phyloP scores from a whole-genome alignment of 2,113 vertebrate genomes.

The Dasypus novemcinctus region DNA sequence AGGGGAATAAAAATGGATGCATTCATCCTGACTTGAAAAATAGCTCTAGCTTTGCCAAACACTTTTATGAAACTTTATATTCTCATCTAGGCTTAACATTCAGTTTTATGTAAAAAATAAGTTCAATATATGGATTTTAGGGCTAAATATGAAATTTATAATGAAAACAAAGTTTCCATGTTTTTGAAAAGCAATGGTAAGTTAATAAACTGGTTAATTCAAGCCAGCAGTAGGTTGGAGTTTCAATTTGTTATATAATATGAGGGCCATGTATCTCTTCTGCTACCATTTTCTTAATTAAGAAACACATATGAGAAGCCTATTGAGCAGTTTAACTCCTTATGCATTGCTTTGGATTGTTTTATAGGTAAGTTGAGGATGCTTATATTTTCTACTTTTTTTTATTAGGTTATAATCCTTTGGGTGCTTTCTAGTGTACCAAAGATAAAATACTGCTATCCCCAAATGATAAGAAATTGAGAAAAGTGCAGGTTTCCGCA shows the following conservation, averaged over 20 bases:
- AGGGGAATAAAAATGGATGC: constrained; percentile 71
- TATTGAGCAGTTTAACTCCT: neutral
- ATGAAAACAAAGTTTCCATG: neutral
- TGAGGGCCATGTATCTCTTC: constrained; percentile 15
- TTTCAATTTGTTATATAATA: constrained; percentile 45
- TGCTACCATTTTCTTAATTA: constrained; percentile 46
- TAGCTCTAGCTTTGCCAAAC: constrained; percentile 22
- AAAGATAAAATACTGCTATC: neutral
- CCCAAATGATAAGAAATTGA: constrained; percentile 32
- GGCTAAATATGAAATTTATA: constrained; percentile 54
- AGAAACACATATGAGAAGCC: neutral
- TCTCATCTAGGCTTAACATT: constrained; percentile 24
- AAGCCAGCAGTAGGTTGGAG: neutral
- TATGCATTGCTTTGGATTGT: neutral
- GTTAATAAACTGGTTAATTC: constrained; percentile 26
- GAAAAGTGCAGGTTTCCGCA: neutral
- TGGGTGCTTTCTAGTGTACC: neutral
- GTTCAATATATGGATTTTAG: constrained; percentile 36
- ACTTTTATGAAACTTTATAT: constrained; percentile 25
- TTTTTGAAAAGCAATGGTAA: neutral
- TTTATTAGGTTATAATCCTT: constrained; percentile 29
- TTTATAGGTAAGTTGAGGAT: neutral
- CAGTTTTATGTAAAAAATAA: neutral
- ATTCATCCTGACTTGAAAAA: constrained; percentile 71
- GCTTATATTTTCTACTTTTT: constrained; percentile 13